A percentile compares a stretch with the other conserved stretches of the same genome.
Evolutionary conservation across 2,113 vertebrate genomes (phyloP).

Genomic region (Gymnobelideus leadbeateri): DNA sequence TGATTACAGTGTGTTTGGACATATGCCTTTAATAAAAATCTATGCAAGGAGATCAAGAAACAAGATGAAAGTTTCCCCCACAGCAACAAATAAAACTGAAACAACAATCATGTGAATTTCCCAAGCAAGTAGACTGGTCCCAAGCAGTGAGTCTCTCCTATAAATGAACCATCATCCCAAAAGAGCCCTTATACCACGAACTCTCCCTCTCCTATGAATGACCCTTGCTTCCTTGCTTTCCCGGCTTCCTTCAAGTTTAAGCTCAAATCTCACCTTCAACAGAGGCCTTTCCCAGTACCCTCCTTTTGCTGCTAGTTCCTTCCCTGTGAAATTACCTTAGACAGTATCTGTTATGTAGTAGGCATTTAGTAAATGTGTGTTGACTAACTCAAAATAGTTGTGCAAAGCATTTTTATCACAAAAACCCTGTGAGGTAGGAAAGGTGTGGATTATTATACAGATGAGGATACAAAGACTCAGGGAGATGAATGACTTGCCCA

Average conservation of each 20-base stretch:
- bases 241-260: not conserved
- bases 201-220: not conserved
- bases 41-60: conserved; percentile 54
- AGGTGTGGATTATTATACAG: not conserved
- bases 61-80: conserved; percentile 47
- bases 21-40: conserved; percentile 72
- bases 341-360: not conserved
- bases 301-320: not conserved
- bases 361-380: not conserved
- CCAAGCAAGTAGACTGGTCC: conserved; percentile 45
- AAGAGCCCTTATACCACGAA: conserved; percentile 43
- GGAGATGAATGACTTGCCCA: not conserved
- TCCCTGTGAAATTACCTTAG: not conserved
- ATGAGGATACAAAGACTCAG: not conserved
- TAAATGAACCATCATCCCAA: conserved; percentile 53
- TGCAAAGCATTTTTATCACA: not conserved
- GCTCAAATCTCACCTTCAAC: not conserved
- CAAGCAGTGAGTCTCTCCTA: conserved; percentile 43
- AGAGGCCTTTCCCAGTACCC: not conserved
- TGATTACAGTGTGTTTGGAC: conserved; percentile 67
- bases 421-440: not conserved
- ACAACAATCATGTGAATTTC: conserved; percentile 52
- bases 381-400: not conserved
- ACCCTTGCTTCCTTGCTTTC: not conserved
- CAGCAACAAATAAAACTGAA: conserved; percentile 53